Evolutionary conservation across 2,113 vertebrate genomes (phyloP), one percentile per base, ranked within the genome.

Genomic region (Ramphastos sulfuratus): DNA sequence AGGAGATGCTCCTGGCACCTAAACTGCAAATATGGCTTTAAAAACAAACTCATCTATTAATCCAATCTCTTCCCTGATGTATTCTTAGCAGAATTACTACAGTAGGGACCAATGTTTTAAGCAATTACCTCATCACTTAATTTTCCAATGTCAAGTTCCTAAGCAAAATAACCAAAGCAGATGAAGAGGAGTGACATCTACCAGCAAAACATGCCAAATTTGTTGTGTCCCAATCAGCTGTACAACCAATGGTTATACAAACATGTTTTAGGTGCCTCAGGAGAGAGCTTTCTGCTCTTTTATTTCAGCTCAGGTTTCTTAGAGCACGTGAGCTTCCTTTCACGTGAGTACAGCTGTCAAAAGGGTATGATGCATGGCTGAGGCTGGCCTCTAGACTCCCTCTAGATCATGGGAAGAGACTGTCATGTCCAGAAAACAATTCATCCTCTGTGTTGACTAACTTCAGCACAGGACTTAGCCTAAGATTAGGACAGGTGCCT

Each of bases 111-210:
- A 89, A 75, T 55, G 31, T 91, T 96, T 94, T 60, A 71, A 89
- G 89, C 72, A 91, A 93, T 93, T 94, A 95, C 83, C 20, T 42
- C 46, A 95, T 91, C 85, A 91, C 64, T 50, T 95, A 78, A 92
- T 93, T 96, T 93, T 60, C 37, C 55, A 93, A 6, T 1, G 18
- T 93, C 89, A 89, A 60, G 39, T 54, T 93, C 59, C 35, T 69
- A 85, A 54, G 82, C 65, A 94, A 89, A 94, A 90, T 44, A 93
- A 85, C 85, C 72, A 89, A 89, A 95, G 82, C 64, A 87, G 82
- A 71, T 31, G 72, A 93, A 87, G 71, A 85, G 33, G 92, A 74
- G 48, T 91, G 91, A 95, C 89, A 95, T 79, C 72, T 89, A 60
- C 56, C 92, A 69, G 91, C 67, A 92, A 94, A 92, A 92, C 85